A percentile compares a stretch with the other conserved stretches of the same genome.
Evolutionary conservation across 2,113 vertebrate species (phyloP).

Genomic region (Silurus asotus): DNA sequence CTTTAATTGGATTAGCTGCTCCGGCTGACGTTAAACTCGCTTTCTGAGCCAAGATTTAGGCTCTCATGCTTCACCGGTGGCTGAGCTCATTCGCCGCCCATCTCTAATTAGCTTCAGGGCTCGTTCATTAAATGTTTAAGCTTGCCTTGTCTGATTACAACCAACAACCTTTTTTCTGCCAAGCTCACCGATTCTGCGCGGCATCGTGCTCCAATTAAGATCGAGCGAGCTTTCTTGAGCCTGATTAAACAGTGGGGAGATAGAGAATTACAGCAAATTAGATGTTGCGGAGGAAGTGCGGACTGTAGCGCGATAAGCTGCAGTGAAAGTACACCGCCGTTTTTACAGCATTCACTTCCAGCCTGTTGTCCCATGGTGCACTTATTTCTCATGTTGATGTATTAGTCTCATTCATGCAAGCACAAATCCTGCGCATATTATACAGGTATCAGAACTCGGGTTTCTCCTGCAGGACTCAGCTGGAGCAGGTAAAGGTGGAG

Average conservation of each 20-base stretch:
- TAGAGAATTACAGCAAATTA: not conserved
- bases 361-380: too few relatives aligned
- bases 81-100: constrained; percentile 20
- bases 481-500: constrained; percentile 57
- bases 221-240: constrained; percentile 45
- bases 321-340: not conserved
- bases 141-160: constrained; percentile 55
- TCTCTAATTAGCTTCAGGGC: constrained; percentile 46
- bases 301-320: not conserved
- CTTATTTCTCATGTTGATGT: not conserved
- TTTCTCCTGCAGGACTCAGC: constrained; percentile 55
- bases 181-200: constrained; percentile 41
- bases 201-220: constrained; percentile 45
- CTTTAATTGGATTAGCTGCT: constrained; percentile 59
- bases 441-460: not conserved
- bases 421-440: not conserved
- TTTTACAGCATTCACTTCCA: not conserved
- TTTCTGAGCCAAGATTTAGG: constrained; percentile 28
- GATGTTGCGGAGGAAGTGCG: constrained; percentile 20
- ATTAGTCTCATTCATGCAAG: not conserved
- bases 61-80: constrained; percentile 38
- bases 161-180: constrained; percentile 22
- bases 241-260: constrained; percentile 23
- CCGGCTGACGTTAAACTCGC: constrained; percentile 42
- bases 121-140: constrained; percentile 60